Evolutionary conservation across 2,888 invertebrate genomes (phyloP).

Genomic region (Gastrophysa polygoni): DNA sequence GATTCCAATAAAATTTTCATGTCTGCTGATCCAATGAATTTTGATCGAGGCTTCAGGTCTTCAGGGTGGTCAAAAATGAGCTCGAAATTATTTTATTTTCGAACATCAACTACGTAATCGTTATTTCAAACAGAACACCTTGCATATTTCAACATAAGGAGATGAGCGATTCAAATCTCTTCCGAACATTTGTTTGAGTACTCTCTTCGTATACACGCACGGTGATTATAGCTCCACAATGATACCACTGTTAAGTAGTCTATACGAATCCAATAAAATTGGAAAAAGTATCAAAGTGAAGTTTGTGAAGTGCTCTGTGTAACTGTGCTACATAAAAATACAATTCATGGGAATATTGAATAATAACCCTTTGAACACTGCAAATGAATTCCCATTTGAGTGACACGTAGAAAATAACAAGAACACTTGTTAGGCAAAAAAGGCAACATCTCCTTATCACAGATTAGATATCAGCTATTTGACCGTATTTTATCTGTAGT

Average conservation of each 20-base stretch:
- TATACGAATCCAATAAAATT: background rate
- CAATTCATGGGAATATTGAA: background rate
- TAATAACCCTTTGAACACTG: background rate
- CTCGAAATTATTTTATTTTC: too few species aligned
- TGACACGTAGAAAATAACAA: background rate
- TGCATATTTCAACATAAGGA: too few species aligned
- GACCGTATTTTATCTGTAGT: background rate
- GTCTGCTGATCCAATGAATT: too few species aligned
- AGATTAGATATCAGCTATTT: too few species aligned
- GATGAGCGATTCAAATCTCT: too few species aligned
- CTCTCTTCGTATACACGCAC: too few species aligned
- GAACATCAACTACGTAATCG: too few species aligned
- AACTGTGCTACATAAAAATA: constrained; percentile 1
- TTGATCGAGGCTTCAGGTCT: too few species aligned
- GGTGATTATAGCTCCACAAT: constrained; percentile 6
- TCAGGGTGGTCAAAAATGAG: too few species aligned
- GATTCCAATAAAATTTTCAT: too few species aligned
- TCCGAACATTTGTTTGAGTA: too few species aligned
- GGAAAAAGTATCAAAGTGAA: constrained; percentile 1
- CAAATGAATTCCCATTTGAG: background rate
- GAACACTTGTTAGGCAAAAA: background rate
- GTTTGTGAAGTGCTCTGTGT: constrained; percentile 8
- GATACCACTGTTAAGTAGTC: background rate
- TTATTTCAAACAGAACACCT: too few species aligned
- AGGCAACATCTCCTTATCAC: background rate